phyloP scores from a whole-genome alignment of 2,113 vertebrate genomes.

The Cacatua alba region DNA sequence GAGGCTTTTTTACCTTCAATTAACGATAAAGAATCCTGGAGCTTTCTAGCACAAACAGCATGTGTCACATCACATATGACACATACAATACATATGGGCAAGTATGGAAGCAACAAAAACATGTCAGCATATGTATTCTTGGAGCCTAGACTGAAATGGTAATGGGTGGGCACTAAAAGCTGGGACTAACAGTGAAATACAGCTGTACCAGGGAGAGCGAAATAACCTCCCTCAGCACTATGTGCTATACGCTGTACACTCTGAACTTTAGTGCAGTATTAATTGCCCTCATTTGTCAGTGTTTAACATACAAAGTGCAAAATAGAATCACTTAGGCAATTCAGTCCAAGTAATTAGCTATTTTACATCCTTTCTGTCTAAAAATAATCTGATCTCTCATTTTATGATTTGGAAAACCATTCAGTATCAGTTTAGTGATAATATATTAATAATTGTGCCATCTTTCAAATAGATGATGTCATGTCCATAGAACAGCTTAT shows the following conservation, averaged over 20 bases:
- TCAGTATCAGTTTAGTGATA: constrained; percentile 21
- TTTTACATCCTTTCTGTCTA: constrained; percentile 19
- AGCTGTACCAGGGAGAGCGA: not conserved
- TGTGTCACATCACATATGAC: not conserved
- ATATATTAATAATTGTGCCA: constrained; percentile 16
- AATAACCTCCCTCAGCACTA: not conserved
- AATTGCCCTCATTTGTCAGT: constrained; percentile 36
- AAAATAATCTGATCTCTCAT: constrained; percentile 5
- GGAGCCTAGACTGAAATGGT: not conserved
- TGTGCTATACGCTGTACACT: not conserved
- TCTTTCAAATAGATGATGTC: not conserved
- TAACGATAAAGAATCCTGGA: not conserved
- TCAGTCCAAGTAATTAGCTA: constrained; percentile 14
- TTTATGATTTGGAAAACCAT: constrained; percentile 26
- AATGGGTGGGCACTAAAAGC: not conserved
- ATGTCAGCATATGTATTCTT: not conserved
- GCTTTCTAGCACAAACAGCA: not conserved
- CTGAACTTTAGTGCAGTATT: not conserved
- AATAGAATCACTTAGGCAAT: constrained; percentile 13
- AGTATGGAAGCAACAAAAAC: not conserved
- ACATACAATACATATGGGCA: not conserved
- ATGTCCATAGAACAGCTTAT: not conserved
- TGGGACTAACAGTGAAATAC: not conserved
- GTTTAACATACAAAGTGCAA: constrained; percentile 12
- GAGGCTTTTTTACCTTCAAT: not conserved